Evolutionary conservation across 2,797 vertebrate genomes (phyloP).

Genomic region (Rhynchonycteris naso): DNA sequence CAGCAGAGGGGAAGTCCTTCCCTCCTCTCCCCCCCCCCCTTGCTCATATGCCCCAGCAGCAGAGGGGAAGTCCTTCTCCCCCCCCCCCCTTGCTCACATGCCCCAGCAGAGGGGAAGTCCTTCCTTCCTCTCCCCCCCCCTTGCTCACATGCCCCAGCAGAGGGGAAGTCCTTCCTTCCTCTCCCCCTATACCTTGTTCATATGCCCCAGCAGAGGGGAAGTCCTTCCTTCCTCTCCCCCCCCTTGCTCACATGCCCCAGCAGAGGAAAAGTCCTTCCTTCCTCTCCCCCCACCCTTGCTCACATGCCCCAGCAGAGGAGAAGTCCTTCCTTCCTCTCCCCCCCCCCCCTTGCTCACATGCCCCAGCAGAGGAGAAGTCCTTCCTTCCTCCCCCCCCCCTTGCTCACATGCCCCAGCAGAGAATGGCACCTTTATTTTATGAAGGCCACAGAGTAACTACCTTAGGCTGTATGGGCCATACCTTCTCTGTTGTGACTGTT

Average conservation of each 20-base stretch:
- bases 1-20: too few species aligned
- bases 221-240: not conserved
- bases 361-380: not conserved
- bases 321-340: not conserved
- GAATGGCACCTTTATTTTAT: not conserved
- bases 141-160: not conserved
- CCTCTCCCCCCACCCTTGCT: not conserved
- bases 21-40: not conserved
- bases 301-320: not conserved
- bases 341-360: not conserved
- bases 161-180: not conserved
- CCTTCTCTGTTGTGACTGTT: not conserved
- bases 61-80: too few species aligned
- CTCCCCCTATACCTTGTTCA: not conserved
- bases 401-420: not conserved
- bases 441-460: not conserved
- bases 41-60: not conserved
- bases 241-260: not conserved
- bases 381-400: not conserved
- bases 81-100: not conserved
- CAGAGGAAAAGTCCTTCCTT: not conserved
- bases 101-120: not conserved
- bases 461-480: not conserved
- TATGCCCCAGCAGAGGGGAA: not conserved
- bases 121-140: too few species aligned